A percentile compares a stretch with the other conserved stretches of the same genome.
Evolutionary conservation across 1,140 invertebrate genomes (phyloP).

Genomic region (Philaenus spumarius): DNA sequence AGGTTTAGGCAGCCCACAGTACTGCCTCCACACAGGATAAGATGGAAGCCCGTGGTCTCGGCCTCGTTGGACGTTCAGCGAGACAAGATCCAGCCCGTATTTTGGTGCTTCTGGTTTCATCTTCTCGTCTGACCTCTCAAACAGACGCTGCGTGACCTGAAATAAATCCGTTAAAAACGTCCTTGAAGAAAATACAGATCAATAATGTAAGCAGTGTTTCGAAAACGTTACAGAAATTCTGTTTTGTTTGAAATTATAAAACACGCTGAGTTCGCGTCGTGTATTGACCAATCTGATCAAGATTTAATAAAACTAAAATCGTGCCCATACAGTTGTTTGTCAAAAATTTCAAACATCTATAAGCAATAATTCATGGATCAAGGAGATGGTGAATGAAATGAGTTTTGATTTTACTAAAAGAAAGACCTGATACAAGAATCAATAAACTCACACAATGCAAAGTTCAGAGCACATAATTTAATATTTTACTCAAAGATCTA

Average conservation of each 20-base stretch:
- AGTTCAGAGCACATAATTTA: too few species aligned
- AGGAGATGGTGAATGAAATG: too few species aligned
- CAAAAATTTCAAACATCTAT: too few species aligned
- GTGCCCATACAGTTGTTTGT: too few species aligned
- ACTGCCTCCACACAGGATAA: constrained; percentile 67
- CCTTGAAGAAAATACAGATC: not conserved
- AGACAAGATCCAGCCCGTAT: constrained; percentile 76
- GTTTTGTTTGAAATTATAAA: constrained; percentile 22
- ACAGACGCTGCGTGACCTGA: constrained; percentile 62
- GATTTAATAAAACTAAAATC: too few species aligned
- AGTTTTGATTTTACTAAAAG: too few species aligned
- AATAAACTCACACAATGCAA: too few species aligned
- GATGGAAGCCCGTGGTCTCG: constrained; percentile 80
- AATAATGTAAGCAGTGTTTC: not conserved
- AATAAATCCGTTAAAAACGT: too few species aligned
- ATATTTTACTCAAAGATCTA: too few species aligned
- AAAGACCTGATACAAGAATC: too few species aligned
- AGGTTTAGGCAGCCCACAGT: constrained; percentile 62
- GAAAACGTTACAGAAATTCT: not conserved
- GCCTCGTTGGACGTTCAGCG: constrained; percentile 80
- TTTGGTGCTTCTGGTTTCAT: constrained; percentile 27
- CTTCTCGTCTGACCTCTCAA: constrained; percentile 47
- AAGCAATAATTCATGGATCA: too few species aligned
- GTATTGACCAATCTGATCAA: too few species aligned
- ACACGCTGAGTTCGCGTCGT: not conserved